Base-by-base conservation (phyloP, 2,113 vertebrate species). In the Mohoua ochrocephala region DNA sequence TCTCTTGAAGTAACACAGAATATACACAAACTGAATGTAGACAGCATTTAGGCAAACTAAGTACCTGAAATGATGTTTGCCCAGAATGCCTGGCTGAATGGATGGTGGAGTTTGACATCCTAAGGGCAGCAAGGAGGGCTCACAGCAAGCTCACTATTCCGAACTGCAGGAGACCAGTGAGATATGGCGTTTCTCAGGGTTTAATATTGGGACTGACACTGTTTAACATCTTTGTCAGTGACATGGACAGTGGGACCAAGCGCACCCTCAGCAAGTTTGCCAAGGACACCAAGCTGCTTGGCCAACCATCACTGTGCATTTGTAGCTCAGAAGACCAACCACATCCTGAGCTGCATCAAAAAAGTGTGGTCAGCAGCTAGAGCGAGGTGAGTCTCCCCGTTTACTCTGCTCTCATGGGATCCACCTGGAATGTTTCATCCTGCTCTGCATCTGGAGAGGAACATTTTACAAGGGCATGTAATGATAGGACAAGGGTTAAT, bases 21-120 rank as follows among this genome's bases (percentile, higher is more conserved):
- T 2, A 18, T 3, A 28, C 21, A 13, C 0, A 1, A 44, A 59
- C 7, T 21, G 35, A n/a, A 45, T 3, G 19, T 3, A 44, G 27
- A 14, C 1, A 20, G 20, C 35, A 52, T 24, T 41, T 30, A 21
- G 13, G 31, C 31, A 35, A 76, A 50, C 10, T 5, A 14, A 54
- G 44, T 37, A 37, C 28, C n/a, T 15, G 33, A 30, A 24, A 31
- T 10, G 15, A 39, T 0, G 0, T 15, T 47, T 17, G 31, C 6
- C 37, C 30, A 19, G n/a, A 21, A 12, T 23, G 9, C 13, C 33
- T 45, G 26, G 23, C 11, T 39, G 52, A 49, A 50, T 31, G 28
- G 23, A 31, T 60, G n/a, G 56, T 24, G 15, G 35, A 39, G n/a
- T 49, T 49, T 49, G 44, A 39, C 27, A 49, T 39, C n/a, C 56